These are phyloP conservation scores for Puffinus mauretanicus DNA, from an alignment of 2,113 vertebrate species.

Conservation along the genomic window DNA sequence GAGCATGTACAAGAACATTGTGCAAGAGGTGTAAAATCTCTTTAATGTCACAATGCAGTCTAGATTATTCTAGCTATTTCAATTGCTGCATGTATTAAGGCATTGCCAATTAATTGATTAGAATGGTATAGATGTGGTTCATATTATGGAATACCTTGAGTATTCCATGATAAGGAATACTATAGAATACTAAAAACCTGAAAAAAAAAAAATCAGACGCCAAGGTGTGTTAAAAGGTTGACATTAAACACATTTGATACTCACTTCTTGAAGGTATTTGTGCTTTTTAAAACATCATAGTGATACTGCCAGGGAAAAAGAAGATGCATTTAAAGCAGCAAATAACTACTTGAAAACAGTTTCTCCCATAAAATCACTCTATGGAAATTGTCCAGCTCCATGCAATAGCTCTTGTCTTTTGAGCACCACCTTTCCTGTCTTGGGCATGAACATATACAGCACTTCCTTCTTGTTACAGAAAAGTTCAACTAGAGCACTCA, in stretches of 20 bases:
- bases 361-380: conserved; percentile 50
- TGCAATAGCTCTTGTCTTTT: conserved; percentile 67
- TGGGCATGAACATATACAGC: conserved; percentile 19
- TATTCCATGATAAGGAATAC: not conserved
- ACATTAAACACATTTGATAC: not conserved
- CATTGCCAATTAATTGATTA: not conserved
- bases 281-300: not conserved
- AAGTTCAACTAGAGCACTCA: not conserved
- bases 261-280: not conserved
- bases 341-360: conserved; percentile 49
- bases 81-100: not conserved
- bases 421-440: conserved; percentile 76
- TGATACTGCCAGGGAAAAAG: not conserved
- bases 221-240: not conserved
- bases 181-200: not conserved
- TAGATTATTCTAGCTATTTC: not conserved
- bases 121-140: not conserved
- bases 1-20: not conserved
- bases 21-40: not conserved
- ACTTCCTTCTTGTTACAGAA: conserved; percentile 63
- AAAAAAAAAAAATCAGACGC: not conserved
- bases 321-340: not conserved
- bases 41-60: not conserved
- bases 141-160: not conserved
- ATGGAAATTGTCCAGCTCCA: conserved; percentile 63